Percentiles rank a stretch among this genome's conserved stretches.
phyloP scores from a whole-genome alignment of 2,113 vertebrate species.

The Lophochroa leadbeateri region DNA sequence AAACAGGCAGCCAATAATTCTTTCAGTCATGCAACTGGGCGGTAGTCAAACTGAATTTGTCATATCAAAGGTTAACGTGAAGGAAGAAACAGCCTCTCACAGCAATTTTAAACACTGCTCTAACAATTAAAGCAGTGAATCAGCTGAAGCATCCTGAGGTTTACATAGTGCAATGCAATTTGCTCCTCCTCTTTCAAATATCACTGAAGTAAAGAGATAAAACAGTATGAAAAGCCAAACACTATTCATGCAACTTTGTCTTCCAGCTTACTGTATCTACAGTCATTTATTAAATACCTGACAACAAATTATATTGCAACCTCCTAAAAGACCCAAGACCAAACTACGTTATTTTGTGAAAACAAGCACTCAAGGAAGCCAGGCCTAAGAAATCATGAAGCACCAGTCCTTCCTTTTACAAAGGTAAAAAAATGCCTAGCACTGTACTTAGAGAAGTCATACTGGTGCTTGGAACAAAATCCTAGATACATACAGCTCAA shows the following conservation, averaged over 20 bases:
- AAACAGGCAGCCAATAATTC: background rate
- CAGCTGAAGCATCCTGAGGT: background rate
- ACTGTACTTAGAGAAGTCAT: background rate
- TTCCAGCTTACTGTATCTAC: background rate
- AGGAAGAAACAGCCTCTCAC: conserved; percentile 2
- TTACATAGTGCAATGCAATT: background rate
- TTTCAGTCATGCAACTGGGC: background rate
- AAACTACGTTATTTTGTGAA: background rate
- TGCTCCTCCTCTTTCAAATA: background rate
- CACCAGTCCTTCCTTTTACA: background rate
- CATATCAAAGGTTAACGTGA: background rate
- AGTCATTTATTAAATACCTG: background rate
- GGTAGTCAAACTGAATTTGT: conserved; percentile 20
- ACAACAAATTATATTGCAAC: background rate
- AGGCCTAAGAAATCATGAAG: background rate
- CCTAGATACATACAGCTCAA: background rate
- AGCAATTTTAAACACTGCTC: background rate
- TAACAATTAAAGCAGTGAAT: background rate
- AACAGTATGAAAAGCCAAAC: background rate
- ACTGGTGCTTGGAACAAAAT: background rate
- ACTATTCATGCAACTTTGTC: background rate
- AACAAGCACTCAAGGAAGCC: background rate
- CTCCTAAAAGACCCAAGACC: background rate
- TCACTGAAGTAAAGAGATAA: conserved; percentile 1
- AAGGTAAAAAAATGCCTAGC: background rate